Evolutionary conservation across 2,888 invertebrate genomes (phyloP), one percentile per base, ranked within the genome.

Genomic region (Leucoptera coffeella): DNA sequence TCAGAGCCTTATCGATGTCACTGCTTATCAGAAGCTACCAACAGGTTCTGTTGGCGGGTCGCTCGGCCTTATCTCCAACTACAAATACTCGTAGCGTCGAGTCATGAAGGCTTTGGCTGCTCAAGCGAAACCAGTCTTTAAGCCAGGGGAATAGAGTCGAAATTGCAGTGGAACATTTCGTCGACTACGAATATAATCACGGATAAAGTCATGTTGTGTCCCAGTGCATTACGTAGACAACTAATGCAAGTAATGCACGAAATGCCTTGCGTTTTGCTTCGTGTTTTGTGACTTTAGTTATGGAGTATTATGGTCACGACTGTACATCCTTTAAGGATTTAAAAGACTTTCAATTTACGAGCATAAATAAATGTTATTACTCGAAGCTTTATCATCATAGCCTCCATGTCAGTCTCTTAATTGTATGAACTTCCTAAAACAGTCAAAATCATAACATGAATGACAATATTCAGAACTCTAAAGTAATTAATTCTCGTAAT

Each of bases 1-100:
- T 65, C 65, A 65, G 57, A 39, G 38, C 51, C 60, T 65, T 65
- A 65, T 65, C 65, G 58, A 59, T 54, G 60, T 58, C 55, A 58
- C 47, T 53, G 53, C 67, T 69, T 65, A 69, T 69, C 60, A 60
- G n/a, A n/a, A n/a, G n/a, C n/a, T n/a, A n/a, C 61, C 67, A 69
- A 69, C 67, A 69, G 67, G 67, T 67, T 50, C 47, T 46, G 50
- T 51, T 53, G 45, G 58, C 60, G 50, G 58, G 9, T 62, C 56
- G 56, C 59, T 47, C 50, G 55, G 54, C 58, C 61, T 62, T 69
- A 67, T 69, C 67, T 65, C 64, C 55, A 50, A 53, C 64, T 64
- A 60, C 67, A 65, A 65, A 67, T 64, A 65, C 46, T 60, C 52
- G 53, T n/a, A n/a, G n/a, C n/a, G n/a, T n/a, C 41, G 29, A 14